phyloP scores from a whole-genome alignment of 1,140 invertebrate genomes.

The Procambarus clarkii region DNA sequence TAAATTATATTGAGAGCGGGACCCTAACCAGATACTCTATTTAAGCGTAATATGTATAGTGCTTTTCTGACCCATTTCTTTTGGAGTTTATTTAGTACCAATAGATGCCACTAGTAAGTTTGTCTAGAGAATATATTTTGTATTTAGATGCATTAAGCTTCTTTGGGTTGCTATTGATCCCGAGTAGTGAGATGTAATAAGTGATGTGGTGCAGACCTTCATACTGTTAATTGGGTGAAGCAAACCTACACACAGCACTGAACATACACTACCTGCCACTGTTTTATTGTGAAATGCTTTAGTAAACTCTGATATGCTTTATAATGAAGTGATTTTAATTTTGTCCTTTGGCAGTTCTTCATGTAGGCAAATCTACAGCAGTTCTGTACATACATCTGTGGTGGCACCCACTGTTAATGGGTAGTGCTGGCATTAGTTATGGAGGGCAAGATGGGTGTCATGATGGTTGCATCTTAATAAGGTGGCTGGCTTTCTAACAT shows the following conservation, averaged over 20 bases:
- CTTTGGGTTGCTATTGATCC: background rate
- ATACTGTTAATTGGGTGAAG: background rate
- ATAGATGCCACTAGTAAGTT: background rate
- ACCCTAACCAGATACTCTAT: background rate
- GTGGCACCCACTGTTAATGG: no score
- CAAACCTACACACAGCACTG: background rate
- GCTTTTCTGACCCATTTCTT: background rate
- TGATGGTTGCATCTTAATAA: no score
- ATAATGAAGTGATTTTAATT: background rate
- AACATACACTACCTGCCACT: background rate
- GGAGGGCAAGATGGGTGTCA: no score
- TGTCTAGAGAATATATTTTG: background rate
- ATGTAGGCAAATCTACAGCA: no score
- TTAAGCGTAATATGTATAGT: background rate
- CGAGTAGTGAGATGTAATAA: background rate
- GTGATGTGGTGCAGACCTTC: background rate
- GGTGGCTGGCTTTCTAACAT: no score
- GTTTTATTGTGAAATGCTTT: background rate
- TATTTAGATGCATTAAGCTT: background rate
- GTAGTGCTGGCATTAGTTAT: no score
- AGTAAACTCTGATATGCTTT: background rate
- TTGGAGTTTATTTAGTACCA: background rate
- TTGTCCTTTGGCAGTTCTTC: background rate
- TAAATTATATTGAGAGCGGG: background rate
- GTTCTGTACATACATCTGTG: no score